Evolutionary conservation across 2,113 vertebrate genomes (phyloP).

Genomic region (Aythya baeri): DNA sequence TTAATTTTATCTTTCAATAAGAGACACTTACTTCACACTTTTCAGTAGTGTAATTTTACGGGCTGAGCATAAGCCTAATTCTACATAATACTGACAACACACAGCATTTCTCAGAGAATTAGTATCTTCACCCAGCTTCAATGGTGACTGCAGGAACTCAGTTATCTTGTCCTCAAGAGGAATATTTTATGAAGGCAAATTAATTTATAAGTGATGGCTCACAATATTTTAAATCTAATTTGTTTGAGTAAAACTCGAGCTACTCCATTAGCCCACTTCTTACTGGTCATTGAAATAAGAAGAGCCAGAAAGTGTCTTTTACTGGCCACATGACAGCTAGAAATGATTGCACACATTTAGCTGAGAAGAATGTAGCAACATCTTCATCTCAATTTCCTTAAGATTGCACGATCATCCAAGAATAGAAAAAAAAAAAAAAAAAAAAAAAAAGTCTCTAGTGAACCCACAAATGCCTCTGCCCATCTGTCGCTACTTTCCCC

Average conservation of each 20-base stretch:
- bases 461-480: rapidly evolving
- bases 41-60: not conserved
- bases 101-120: not conserved
- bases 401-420: rapidly evolving
- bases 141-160: not conserved
- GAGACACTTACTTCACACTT: not conserved
- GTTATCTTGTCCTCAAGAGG: not conserved
- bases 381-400: not conserved
- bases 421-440: not conserved
- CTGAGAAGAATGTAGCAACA: not conserved
- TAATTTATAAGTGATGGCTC: not conserved
- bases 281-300: not conserved
- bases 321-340: not conserved
- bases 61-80: not conserved
- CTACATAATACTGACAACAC: not conserved
- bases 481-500: not conserved
- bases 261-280: not conserved
- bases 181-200: not conserved
- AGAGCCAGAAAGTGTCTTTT: not conserved
- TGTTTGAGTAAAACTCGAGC: not conserved
- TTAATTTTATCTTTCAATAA: conserved; percentile 20
- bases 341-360: not conserved
- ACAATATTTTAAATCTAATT: not conserved
- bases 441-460: not conserved
- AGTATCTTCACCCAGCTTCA: not conserved